Base-by-base conservation (phyloP, 92 coral and sea anemone species). In the Phenganax marumi region DNA sequence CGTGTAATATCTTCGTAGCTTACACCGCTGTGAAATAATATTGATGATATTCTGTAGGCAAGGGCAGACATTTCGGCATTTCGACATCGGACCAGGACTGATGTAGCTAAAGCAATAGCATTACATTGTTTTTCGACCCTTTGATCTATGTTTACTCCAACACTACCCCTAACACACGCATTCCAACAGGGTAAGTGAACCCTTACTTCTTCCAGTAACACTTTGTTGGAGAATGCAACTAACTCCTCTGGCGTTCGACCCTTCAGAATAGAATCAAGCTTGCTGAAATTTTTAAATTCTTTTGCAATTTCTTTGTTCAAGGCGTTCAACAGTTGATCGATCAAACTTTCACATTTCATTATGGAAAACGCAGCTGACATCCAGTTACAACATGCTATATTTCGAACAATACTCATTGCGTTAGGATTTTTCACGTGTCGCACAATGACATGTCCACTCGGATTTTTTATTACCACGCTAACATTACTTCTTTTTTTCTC, bases 21-120 rank as follows among this genome's bases (percentile, higher is more conserved):
- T 19, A 76, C 70, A 3, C 92, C 92, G 50, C 90, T 75, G 52
- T 90, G 75, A 51, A 84, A 86, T 8, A 90, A 75, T 7, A 86
- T 77, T 12, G 82, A 12, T 47, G 88, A 90, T 33, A 90, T 54
- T 58, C 87, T 68, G 80, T 90, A 90, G 51, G 90, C 90, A 23
- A 74, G 69, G 47, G 93, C 93, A 55, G 90, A 90, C 77, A 90
- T 50, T 7, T 77, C 83, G 66, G 78, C 82, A 73, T 90, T 90
- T 60, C 87, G 10, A 21, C 80, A 82, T 8, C 93, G 64, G 18
- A 84, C 93, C 71, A 87, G 53, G 71, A 63, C 71, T 50, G 93
- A 85, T 0, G 89, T 84, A 12, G 90, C 53, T 19, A 90, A 70
- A 48, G 90, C 88, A 75, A 90, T 82, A 21, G 84, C 68, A 61